phyloP scores from a whole-genome alignment of 2,888 invertebrate species.

The Ophion ventricosus region DNA sequence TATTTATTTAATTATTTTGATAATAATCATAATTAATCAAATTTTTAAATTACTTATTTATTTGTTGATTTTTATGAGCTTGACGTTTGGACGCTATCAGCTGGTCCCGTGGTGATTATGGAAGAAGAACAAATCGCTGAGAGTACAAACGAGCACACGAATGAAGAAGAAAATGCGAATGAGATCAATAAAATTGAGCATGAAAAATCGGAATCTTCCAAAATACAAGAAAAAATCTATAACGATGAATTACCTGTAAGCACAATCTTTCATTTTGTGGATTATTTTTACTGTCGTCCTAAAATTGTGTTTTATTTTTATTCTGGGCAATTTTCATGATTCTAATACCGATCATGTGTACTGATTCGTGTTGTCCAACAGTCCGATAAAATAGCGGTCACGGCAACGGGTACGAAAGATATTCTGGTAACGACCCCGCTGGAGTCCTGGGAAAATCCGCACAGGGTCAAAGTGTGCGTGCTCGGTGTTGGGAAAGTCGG shows the following conservation, averaged over 20 bases:
- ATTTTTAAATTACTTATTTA: background rate
- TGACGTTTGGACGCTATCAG: too few relatives aligned
- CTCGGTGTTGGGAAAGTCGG: constrained; percentile 84
- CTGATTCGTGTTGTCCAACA: constrained; percentile 9
- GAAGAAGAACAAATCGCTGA: constrained; percentile 21
- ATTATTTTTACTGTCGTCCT: background rate
- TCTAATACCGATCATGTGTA: background rate
- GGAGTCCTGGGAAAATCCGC: constrained; percentile 75
- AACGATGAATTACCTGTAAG: constrained; percentile 32
- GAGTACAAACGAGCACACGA: background rate
- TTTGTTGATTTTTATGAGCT: background rate
- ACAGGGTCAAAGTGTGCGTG: constrained; percentile 77
- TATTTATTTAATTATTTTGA: background rate
- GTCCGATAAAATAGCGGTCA: constrained; percentile 64
- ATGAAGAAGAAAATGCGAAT: background rate
- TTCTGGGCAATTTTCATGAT: background rate
- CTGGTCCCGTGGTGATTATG: constrained; percentile 3
- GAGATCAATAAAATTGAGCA: background rate
- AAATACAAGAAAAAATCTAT: constrained; percentile 1
- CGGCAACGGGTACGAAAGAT: constrained; percentile 77
- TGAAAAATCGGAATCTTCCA: constrained; percentile 7
- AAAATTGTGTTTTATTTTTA: background rate
- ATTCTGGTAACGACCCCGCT: constrained; percentile 77
- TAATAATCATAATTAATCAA: background rate
- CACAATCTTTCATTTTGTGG: constrained; percentile 2